Evolutionary conservation across 2,113 vertebrate genomes (phyloP).

Genomic region (Cathartes aura): DNA sequence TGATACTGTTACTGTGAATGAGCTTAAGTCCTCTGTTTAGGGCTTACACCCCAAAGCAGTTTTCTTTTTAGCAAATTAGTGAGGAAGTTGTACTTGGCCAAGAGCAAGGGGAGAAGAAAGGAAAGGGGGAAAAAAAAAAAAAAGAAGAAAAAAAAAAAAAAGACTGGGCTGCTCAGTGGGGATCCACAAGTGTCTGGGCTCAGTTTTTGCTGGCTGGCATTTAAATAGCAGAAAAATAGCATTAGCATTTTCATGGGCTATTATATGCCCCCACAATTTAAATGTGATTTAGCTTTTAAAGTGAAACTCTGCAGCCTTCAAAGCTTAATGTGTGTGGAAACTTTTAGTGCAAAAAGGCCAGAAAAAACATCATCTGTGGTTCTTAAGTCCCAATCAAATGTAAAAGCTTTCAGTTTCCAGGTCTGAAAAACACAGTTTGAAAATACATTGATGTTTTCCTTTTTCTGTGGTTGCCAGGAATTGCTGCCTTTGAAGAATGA

Average conservation of each 20-base stretch:
- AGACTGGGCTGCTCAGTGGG: not conserved
- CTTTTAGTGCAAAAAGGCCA: not conserved
- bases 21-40: not conserved
- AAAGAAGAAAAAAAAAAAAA: not conserved
- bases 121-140: too few relatives aligned
- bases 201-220: not conserved
- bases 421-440: not conserved
- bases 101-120: not conserved
- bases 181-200: not conserved
- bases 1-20: not conserved
- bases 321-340: not conserved
- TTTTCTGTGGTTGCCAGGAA: not conserved
- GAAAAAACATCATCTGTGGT: not conserved
- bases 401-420: not conserved
- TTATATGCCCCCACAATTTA: not conserved
- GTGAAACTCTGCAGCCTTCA: not conserved
- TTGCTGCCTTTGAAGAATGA: not conserved
- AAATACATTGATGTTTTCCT: not conserved
- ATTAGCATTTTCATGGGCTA: not conserved
- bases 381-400: not conserved
- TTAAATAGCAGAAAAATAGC: constrained; percentile 1
- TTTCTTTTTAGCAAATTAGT: not conserved
- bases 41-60: not conserved
- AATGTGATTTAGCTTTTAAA: not conserved
- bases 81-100: not conserved